These are phyloP conservation scores for Butorides virescens DNA, from an alignment of 2,113 vertebrate species.

Conservation along the genomic window DNA sequence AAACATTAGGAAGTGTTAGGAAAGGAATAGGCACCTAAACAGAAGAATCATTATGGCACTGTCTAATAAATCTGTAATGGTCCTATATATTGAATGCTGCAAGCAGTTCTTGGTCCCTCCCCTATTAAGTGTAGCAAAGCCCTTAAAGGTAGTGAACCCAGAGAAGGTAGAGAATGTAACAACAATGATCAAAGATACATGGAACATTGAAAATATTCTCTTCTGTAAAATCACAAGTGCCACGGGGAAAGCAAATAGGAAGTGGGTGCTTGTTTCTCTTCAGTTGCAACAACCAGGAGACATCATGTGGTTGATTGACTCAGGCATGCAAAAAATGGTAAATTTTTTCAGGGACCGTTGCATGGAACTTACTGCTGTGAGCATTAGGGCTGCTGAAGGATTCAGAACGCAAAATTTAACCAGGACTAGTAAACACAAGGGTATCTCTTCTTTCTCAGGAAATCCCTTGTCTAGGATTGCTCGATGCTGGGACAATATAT, in stretches of 20 bases:
- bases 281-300: not conserved
- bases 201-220: not conserved
- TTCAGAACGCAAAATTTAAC: not conserved
- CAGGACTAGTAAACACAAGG: not conserved
- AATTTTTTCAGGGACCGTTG: rapidly evolving
- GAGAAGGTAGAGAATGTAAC: not conserved
- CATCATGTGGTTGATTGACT: rapidly evolving
- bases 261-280: not conserved
- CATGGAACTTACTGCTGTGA: not conserved
- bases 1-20: not conserved
- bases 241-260: not conserved
- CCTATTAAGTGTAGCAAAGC: not conserved
- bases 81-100: rapidly evolving
- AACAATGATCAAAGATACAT: not conserved
- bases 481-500: rapidly evolving
- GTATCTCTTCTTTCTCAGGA: not conserved
- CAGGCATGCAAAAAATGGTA: not conserved
- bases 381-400: not conserved
- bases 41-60: not conserved
- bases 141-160: not conserved
- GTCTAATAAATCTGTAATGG: not conserved
- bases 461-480: not conserved
- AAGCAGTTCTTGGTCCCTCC: not conserved
- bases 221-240: not conserved
- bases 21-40: not conserved